phyloP scores from a whole-genome alignment of 2,113 vertebrate species.

The Plectropomus leopardus region DNA sequence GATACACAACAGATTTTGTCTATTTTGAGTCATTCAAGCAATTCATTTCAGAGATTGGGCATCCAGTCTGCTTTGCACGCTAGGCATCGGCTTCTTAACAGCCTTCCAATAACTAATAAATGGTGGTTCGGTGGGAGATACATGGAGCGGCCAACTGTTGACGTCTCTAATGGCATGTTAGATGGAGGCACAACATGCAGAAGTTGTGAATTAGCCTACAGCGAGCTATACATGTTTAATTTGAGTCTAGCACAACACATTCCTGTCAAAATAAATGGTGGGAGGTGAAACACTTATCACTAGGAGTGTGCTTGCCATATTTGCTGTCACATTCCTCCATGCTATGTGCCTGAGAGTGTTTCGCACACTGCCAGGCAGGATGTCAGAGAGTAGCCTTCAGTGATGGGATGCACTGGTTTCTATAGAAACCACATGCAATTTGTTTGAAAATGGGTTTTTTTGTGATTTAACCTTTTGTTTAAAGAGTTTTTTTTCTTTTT shows the following conservation, averaged over 20 bases:
- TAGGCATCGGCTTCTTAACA: constrained; percentile 11
- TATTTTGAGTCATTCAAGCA: constrained; percentile 5
- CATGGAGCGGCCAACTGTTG: constrained; percentile 25
- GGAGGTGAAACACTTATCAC: constrained; percentile 56
- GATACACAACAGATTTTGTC: neutral
- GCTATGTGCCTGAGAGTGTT: constrained; percentile 22
- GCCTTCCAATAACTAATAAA: constrained; percentile 48
- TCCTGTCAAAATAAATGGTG: constrained; percentile 61
- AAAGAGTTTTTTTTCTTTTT: neutral
- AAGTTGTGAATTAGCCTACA: constrained; percentile 42
- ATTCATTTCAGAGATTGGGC: constrained; percentile 14
- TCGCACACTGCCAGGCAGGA: constrained; percentile 1
- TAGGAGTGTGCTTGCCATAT: constrained; percentile 4
- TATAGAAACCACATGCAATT: constrained; percentile 48
- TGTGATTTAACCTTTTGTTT: constrained; percentile 38
- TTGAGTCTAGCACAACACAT: constrained; percentile 16
- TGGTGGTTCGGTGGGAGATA: constrained; percentile 4
- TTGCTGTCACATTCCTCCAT: constrained; percentile 42
- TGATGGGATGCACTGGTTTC: constrained; percentile 24
- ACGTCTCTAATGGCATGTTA: constrained; percentile 36
- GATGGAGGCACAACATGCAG: constrained; percentile 29
- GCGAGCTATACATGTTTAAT: constrained; percentile 50
- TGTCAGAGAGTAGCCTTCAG: neutral
- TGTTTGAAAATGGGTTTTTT: neutral
- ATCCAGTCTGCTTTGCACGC: constrained; percentile 1